Evolutionary conservation across 2,888 invertebrate species (phyloP).

Genomic region (Zelleria hepariella): DNA sequence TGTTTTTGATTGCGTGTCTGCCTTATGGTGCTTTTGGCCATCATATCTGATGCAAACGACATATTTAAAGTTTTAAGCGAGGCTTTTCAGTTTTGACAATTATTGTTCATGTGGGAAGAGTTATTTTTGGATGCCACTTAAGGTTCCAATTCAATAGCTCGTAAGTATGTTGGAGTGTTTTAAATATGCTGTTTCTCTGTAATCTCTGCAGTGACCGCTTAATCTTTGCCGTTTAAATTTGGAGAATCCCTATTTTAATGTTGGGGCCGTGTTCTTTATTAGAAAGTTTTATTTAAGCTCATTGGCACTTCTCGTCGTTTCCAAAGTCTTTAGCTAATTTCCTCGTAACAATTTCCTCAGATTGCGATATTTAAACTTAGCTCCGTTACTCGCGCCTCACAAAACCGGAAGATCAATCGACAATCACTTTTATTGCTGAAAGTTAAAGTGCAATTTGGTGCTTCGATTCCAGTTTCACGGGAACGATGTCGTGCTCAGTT

Average conservation of each 20-base stretch:
- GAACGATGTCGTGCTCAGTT: not conserved
- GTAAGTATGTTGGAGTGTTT: not conserved
- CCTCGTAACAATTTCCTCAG: not conserved
- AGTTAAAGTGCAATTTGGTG: not conserved
- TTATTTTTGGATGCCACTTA: not conserved
- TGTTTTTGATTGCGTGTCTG: slow-evolving; percentile 15
- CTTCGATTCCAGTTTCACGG: not conserved
- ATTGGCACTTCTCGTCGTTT: not conserved
- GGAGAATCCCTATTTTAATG: too few relatives aligned
- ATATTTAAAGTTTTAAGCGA: not conserved
- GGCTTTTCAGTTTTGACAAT: not conserved
- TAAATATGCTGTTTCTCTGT: not conserved
- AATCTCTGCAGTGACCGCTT: not conserved
- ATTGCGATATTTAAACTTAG: not conserved
- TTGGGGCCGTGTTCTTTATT: too few relatives aligned
- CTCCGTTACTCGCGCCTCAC: not conserved
- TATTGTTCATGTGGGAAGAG: not conserved
- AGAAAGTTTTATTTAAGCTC: too few relatives aligned
- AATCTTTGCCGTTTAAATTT: not conserved
- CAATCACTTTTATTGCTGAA: not conserved
- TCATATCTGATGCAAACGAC: slow-evolving; percentile 6
- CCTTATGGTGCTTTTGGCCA: slow-evolving; percentile 3
- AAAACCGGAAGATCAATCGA: not conserved
- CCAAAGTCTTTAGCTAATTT: not conserved
- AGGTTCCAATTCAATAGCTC: not conserved